Percentiles rank a stretch among this genome's conserved stretches.
Conservation (phyloP, 2,888 invertebrate species). For the Pseudococcus longispinus region DNA sequence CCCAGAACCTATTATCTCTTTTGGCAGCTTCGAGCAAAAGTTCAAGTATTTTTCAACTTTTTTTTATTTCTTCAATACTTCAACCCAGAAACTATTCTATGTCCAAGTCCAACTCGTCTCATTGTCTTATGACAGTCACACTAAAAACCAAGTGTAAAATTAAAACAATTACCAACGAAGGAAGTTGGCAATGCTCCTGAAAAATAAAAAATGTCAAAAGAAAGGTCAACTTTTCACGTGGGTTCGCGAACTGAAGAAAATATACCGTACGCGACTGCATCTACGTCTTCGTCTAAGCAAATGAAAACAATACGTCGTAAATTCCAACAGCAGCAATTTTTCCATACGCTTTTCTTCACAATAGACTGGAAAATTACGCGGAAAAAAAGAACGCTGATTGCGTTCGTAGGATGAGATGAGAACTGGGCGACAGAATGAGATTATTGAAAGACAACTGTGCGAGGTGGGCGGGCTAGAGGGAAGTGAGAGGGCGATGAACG, state of each 20-base stretch:
- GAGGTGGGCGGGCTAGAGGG: neutral
- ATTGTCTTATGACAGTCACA: neutral
- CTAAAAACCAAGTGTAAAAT: neutral
- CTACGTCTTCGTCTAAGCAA: neutral
- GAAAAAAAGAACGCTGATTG: neutral
- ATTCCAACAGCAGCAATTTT: neutral
- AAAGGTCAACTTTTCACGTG: neutral
- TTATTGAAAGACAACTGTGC: neutral
- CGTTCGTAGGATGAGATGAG: neutral
- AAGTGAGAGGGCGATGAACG: neutral
- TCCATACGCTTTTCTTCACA: neutral
- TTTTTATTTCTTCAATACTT: neutral
- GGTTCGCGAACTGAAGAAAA: neutral
- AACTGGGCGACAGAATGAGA: neutral
- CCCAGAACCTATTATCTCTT: neutral
- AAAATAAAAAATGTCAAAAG: neutral
- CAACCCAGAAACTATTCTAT: neutral
- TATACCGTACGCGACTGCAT: neutral
- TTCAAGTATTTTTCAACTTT: neutral
- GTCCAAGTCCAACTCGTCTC: neutral
- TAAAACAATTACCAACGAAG: neutral
- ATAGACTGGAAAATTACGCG: constrained; percentile 7
- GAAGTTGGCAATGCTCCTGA: neutral
- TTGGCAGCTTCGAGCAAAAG: neutral
- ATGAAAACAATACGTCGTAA: constrained; percentile 3